Conservation (phyloP, 2,888 invertebrate species). For the Beris morrisii region DNA sequence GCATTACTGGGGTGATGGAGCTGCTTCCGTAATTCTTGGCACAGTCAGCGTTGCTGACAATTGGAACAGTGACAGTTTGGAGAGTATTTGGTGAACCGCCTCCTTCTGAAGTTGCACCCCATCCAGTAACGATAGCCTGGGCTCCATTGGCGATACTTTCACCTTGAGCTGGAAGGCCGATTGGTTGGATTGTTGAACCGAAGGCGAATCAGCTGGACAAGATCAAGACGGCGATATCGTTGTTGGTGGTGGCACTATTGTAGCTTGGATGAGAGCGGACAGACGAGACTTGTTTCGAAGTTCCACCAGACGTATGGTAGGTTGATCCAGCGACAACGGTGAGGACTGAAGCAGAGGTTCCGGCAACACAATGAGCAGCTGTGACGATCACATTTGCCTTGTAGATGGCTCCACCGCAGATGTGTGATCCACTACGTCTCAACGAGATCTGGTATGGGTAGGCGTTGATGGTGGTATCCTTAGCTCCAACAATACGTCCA, state of each 20-base stretch:
- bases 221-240: constrained; percentile 62
- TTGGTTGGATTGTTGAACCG: constrained; percentile 50
- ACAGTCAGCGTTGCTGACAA: constrained; percentile 55
- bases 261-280: constrained; percentile 57
- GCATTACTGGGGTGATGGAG: constrained; percentile 45
- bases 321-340: constrained; percentile 58
- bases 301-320: constrained; percentile 42
- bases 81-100: constrained; percentile 43
- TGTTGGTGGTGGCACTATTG: constrained; percentile 56
- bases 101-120: constrained; percentile 41
- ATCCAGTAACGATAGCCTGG: constrained; percentile 33
- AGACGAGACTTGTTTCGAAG: constrained; percentile 54
- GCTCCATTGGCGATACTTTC: constrained; percentile 33
- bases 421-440: constrained; percentile 3
- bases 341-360: constrained; percentile 28
- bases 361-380: constrained; percentile 31
- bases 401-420: constrained; percentile 20
- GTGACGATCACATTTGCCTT: constrained; percentile 14
- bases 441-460: constrained; percentile 25
- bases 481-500: constrained; percentile 24
- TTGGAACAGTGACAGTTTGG: constrained; percentile 57
- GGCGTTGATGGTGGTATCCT: constrained; percentile 11
- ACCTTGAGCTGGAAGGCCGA: constrained; percentile 52
- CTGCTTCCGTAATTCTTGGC: constrained; percentile 49
- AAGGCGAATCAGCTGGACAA: constrained; percentile 56